Evolutionary conservation across 64 coral and sea anemone genomes (phyloP).

Genomic region (Montipora cactus): DNA sequence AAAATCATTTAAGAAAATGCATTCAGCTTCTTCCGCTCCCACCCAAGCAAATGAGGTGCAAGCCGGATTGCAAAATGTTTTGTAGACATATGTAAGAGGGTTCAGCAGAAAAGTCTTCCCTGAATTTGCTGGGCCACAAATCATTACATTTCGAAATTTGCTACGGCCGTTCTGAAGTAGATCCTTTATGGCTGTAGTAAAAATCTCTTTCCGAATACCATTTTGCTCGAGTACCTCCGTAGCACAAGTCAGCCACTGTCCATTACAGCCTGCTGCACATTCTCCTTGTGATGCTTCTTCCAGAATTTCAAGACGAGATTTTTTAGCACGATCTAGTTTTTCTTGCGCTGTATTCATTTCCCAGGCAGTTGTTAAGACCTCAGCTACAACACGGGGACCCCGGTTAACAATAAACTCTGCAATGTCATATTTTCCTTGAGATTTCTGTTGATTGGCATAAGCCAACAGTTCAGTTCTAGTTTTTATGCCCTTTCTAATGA

Average conservation of each 20-base stretch:
- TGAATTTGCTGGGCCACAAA: too few species aligned
- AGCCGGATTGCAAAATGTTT: too few species aligned
- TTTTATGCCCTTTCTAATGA: background rate
- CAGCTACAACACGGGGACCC: background rate
- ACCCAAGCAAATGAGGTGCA: too few species aligned
- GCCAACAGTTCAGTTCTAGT: background rate
- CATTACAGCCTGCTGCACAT: background rate
- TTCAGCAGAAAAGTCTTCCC: too few species aligned
- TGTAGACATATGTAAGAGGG: too few species aligned
- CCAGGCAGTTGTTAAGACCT: background rate
- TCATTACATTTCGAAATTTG: too few species aligned
- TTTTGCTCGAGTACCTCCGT: too few species aligned
- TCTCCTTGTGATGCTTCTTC: conserved; percentile 13
- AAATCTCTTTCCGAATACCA: too few species aligned
- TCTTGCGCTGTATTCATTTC: background rate
- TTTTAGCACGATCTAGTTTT: background rate
- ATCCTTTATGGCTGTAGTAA: too few species aligned
- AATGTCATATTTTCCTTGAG: conserved; percentile 10
- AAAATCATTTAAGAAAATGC: too few species aligned
- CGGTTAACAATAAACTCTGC: background rate
- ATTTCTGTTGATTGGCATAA: conserved; percentile 30
- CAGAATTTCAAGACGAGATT: conserved; percentile 2
- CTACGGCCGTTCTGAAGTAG: too few species aligned
- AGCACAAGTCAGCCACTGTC: background rate
- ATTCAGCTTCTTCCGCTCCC: too few species aligned